phyloP scores from a whole-genome alignment of 2,113 vertebrate species.

The Plecotus auritus region DNA sequence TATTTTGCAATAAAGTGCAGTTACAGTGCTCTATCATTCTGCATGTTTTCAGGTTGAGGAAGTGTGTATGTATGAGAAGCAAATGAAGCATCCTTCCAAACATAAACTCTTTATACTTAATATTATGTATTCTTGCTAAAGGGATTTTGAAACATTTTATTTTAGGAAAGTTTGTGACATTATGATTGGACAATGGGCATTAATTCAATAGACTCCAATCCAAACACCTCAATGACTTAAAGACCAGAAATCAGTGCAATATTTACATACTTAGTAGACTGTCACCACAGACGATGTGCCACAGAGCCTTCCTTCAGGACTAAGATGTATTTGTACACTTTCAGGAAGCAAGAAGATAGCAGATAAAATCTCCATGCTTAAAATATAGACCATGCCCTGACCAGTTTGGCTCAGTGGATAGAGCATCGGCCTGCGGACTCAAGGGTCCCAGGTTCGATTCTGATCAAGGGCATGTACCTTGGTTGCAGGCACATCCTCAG shows the following conservation, averaged over 20 bases:
- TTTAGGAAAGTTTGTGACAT: conserved; percentile 8
- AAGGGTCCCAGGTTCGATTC: no score
- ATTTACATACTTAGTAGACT: neutral
- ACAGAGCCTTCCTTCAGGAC: neutral
- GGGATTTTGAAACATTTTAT: neutral
- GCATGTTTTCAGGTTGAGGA: neutral
- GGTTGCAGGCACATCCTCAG: no score
- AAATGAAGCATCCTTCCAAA: neutral
- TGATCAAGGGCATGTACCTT: no score
- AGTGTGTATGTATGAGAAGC: neutral
- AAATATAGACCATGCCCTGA: neutral
- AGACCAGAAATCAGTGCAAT: neutral
- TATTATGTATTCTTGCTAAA: neutral
- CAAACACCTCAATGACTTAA: neutral
- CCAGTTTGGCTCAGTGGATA: no score
- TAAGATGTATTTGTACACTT: neutral
- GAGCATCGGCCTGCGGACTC: no score
- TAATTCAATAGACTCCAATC: neutral
- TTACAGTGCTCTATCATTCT: neutral
- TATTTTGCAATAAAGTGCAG: neutral
- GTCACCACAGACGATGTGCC: neutral
- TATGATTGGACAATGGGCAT: neutral
- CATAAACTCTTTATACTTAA: neutral
- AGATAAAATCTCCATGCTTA: neutral
- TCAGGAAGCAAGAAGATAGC: neutral